Base-by-base conservation (phyloP, 2,888 invertebrate species). In the Ephialtes manifestator region DNA sequence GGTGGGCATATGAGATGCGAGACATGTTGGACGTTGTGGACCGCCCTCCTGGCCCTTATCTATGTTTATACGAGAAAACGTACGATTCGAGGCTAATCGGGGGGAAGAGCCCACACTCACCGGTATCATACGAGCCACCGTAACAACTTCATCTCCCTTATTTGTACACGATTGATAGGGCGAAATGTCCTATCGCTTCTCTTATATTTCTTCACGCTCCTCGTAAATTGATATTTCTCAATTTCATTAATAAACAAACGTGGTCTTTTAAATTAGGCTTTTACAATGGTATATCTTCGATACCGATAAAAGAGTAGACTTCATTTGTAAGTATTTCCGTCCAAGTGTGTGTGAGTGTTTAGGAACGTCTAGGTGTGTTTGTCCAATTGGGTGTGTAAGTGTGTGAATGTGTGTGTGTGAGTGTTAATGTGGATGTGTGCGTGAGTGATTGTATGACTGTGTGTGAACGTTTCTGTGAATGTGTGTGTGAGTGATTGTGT, bases 81-180 rank as follows among this genome's bases (percentile, higher is more conserved):
- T 68, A 84, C 81, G 72, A 77, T 84, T 84, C 65, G 67, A 71
- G 13, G 18, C 71, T 80, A 71, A 79, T 84, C 80, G 35, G 28
- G 28, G n/a, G 28, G n/a, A n/a, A 70, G 18, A 76, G 58, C 55
- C 63, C 13, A 46, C 15, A 15, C 46, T 46, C 46, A 46, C 46
- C 46, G 46, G 46, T 46, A 13, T 46, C 46, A 2, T 8, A 13
- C 13, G 1, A 15, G 46, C 46, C 15, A 13, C 15, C 46, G 13
- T 68, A 67, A 53, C 51, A 53, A 18, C n/a, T 53, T 60, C 31
- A 35, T 31, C 31, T 60, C 31, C 31, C 60, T 60, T 31, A 60
- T 60, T 58, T 58, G 28, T 20, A 8, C 11, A 58, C 24, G 28
- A 1, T 58, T 20, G 10, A 28, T 39, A 8, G 35, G 35, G 35